phyloP scores from a whole-genome alignment of 2,113 vertebrate species.

The Mesembrinibis cayennensis region DNA sequence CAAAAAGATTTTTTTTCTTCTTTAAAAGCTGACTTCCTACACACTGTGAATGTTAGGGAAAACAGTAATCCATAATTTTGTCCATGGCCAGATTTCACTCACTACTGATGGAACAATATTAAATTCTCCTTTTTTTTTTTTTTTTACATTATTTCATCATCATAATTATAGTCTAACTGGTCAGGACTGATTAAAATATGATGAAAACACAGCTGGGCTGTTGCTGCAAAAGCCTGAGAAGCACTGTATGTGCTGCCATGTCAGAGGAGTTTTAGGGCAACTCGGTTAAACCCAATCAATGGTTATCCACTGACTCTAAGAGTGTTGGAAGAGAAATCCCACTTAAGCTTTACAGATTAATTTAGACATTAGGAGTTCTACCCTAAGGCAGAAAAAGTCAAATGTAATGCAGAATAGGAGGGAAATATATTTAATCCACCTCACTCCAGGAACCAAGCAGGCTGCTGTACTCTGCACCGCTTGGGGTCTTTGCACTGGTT shows the following conservation, averaged over 20 bases:
- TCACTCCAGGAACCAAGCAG: not conserved
- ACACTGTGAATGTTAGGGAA: not conserved
- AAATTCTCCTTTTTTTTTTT: not conserved
- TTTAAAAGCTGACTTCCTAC: not conserved
- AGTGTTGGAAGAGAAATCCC: not conserved
- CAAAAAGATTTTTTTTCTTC: not conserved
- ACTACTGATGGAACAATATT: not conserved
- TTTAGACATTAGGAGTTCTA: not conserved
- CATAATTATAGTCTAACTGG: not conserved
- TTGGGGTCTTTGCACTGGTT: not conserved
- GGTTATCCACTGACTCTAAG: not conserved
- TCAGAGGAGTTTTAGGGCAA: not conserved
- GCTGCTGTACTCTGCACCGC: not conserved
- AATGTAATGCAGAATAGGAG: not conserved
- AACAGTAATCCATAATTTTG: not conserved
- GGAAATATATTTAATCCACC: not conserved
- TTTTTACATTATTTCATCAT: not conserved
- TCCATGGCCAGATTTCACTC: not conserved
- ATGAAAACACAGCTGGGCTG: not conserved
- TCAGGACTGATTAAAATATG: not conserved
- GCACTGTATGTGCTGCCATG: not conserved
- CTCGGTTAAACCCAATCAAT: not conserved
- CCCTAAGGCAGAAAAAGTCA: not conserved
- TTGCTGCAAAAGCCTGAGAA: not conserved
- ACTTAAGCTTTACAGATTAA: not conserved